These are phyloP conservation scores for Drosophila dives DNA, from an alignment of 2,888 invertebrate genomes.

Conservation along the genomic window DNA sequence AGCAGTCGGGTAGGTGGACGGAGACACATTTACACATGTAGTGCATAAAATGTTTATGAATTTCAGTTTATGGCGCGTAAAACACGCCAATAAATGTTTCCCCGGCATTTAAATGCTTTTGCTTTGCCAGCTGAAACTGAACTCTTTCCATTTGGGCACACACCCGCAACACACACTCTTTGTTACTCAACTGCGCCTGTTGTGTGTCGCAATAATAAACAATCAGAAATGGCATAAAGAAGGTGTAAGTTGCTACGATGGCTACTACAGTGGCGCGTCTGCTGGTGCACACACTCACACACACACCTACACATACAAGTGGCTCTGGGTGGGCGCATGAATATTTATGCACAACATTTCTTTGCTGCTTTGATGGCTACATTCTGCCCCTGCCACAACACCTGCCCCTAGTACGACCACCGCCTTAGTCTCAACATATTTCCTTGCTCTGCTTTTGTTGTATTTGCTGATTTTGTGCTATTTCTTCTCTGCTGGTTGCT, in stretches of 20 bases:
- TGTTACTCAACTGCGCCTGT: neutral
- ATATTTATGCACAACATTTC: conserved; percentile 67
- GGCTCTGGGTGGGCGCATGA: conserved; percentile 52
- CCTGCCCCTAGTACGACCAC: too few species aligned
- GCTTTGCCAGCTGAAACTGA: conserved; percentile 52
- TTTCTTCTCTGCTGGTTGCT: conserved; percentile 30
- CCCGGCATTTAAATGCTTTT: conserved; percentile 73
- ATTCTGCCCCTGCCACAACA: neutral
- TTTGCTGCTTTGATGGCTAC: conserved; percentile 36
- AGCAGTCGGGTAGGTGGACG: neutral
- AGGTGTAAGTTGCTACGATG: conserved; percentile 60
- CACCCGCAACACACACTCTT: neutral
- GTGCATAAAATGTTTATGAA: conserved; percentile 81
- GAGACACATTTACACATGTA: conserved; percentile 78
- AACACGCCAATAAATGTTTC: conserved; percentile 81
- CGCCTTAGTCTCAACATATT: neutral
- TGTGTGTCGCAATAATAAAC: conserved; percentile 78
- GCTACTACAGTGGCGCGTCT: neutral
- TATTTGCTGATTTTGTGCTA: conserved; percentile 41
- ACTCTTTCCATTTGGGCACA: conserved; percentile 22
- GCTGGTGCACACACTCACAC: conserved; percentile 10
- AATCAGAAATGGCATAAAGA: conserved; percentile 76
- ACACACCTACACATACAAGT: conserved; percentile 14
- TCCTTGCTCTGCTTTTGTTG: conserved; percentile 42
- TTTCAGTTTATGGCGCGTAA: conserved; percentile 82